These are phyloP conservation scores for Polymixis lichenea DNA, from an alignment of 2,888 invertebrate species.

Conservation along the genomic window DNA sequence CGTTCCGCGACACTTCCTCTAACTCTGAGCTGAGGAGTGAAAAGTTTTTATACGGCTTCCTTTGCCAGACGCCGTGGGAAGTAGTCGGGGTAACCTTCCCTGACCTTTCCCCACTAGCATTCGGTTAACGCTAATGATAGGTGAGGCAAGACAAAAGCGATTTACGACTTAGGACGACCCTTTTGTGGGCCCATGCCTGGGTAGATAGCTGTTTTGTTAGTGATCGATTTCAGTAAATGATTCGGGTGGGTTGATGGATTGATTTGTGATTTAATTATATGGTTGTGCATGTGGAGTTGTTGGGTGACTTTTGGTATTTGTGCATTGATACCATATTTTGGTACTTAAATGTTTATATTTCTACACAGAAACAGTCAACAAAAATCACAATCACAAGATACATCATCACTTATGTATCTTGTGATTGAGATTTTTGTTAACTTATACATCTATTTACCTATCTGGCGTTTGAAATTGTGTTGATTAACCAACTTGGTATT, in stretches of 20 bases:
- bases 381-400: too few species aligned
- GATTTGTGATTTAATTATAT: background rate
- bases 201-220: conserved; percentile 31
- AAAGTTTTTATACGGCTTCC: conserved; percentile 80
- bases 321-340: background rate
- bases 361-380: too few species aligned
- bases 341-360: background rate
- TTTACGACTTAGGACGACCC: conserved; percentile 48
- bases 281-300: background rate
- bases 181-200: conserved; percentile 24
- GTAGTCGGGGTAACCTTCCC: conserved; percentile 69
- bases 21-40: conserved; percentile 49
- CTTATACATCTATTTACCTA: background rate
- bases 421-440: background rate
- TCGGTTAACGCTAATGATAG: conserved; percentile 60
- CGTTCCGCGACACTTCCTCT: conserved; percentile 70
- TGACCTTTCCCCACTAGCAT: conserved; percentile 75
- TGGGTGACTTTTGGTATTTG: background rate
- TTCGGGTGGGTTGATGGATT: conserved; percentile 17
- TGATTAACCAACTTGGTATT: too few species aligned
- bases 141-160: conserved; percentile 42
- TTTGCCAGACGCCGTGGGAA: conserved; percentile 76
- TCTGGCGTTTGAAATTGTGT: background rate
- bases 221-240: conserved; percentile 29
- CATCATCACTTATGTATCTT: background rate